Base-by-base conservation (phyloP, 2,797 vertebrate species). In the Sandelia bainsii region DNA sequence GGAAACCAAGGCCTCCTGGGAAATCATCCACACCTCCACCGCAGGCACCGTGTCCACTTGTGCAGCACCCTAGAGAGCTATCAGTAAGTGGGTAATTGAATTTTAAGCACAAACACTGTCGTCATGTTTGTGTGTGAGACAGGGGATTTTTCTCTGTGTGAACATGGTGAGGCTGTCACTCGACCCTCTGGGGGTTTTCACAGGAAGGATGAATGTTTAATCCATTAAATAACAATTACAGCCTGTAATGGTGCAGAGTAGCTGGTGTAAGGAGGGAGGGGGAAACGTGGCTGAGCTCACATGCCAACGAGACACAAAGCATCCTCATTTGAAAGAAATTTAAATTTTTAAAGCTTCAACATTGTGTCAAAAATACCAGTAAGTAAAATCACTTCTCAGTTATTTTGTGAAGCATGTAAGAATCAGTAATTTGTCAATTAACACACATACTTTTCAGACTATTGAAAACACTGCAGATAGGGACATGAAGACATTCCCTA, bases 51-150 rank as follows among this genome's bases (percentile, higher is more conserved):
- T 96, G 96, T 97, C 96, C 96, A 95, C 95, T 96, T 94, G 94
- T 95, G 94, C 94, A 96, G 95, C 95, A 95, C 96, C 96, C 96
- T 94, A 94, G 96, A 96, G 96, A 95, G 95, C 95, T 96, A 97
- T 98, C 96, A 97, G 97, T 97, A 97, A 96, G 95, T 94, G 95
- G 96, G 96, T 97, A 97, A 98, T 97, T 98, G 96, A 98, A 98
- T 97, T 97, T 97, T 96, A 96, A 97, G 96, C 95, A 96, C 96
- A 97, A 98, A 97, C 96, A 96, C 87, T 83, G 80, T 79, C 52
- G 69, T 90, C 84, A 88, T 19, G 74, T 27, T 69, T 48, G 59
- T 65, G 52, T 67, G 77, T 49, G 66, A 64, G 81, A 42, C 60
- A 61, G 93, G 93, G 95, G 95, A 82, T 93, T 95, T 88, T 92